phyloP scores from a whole-genome alignment of 1,140 invertebrate genomes.

The Lithobius niger region DNA sequence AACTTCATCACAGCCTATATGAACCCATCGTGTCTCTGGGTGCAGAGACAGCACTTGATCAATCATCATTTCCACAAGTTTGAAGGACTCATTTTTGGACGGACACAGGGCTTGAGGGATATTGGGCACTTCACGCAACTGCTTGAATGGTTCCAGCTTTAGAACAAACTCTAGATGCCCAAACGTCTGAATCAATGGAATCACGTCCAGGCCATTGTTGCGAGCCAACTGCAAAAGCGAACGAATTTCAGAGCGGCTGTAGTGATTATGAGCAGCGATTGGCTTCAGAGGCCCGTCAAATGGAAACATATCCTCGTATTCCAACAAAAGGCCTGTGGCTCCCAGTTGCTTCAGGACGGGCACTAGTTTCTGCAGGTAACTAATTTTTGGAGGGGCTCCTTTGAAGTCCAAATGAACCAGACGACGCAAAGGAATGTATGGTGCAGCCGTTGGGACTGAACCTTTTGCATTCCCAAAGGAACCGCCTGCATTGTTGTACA shows the following conservation, averaged over 20 bases:
- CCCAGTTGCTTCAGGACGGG: slow-evolving; percentile 48
- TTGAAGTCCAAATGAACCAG: slow-evolving; percentile 63
- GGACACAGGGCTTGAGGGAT: slow-evolving; percentile 76
- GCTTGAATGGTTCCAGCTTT: slow-evolving; percentile 59
- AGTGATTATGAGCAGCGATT: slow-evolving; percentile 60
- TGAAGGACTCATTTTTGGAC: slow-evolving; percentile 51
- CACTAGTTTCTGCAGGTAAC: slow-evolving; percentile 46
- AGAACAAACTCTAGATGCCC: slow-evolving; percentile 85
- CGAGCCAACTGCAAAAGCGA: slow-evolving; percentile 48
- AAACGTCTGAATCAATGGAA: slow-evolving; percentile 91
- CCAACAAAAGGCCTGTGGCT: slow-evolving; percentile 75
- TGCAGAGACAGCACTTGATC: slow-evolving; percentile 54
- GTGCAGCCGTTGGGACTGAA: not conserved
- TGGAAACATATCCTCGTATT: slow-evolving; percentile 98
- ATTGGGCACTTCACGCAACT: slow-evolving; percentile 58
- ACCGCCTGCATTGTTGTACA: not conserved
- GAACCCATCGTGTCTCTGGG: slow-evolving; percentile 34
- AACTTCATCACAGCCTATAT: slow-evolving; percentile 49
- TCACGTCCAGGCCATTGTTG: slow-evolving; percentile 55
- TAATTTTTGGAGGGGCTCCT: slow-evolving; percentile 51
- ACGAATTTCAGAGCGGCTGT: slow-evolving; percentile 50
- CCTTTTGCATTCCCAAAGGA: not conserved
- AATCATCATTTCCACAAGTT: slow-evolving; percentile 60
- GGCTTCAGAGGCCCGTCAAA: slow-evolving; percentile 53
- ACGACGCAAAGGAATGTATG: slow-evolving; percentile 29